phyloP scores from a whole-genome alignment of 2,797 vertebrate genomes.

The Hydrocynus forskahlii region DNA sequence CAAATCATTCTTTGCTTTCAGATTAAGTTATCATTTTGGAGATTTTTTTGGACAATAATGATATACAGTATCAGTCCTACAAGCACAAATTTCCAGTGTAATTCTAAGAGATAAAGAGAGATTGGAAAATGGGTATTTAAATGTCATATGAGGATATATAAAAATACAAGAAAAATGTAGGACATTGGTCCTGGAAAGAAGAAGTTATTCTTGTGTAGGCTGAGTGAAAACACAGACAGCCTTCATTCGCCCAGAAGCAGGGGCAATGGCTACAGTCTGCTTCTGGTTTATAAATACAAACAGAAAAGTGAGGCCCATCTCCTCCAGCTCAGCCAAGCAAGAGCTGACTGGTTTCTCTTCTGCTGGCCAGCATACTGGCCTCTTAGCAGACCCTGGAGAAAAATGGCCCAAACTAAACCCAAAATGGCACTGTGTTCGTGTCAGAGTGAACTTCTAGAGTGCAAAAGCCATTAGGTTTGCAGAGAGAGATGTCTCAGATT shows the following conservation, averaged over 20 bases:
- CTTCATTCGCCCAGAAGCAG: neutral
- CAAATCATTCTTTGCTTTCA: too few species aligned
- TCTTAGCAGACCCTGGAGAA: neutral
- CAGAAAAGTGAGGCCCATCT: constrained; percentile 1
- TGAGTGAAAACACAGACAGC: neutral
- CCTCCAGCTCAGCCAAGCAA: constrained; percentile 5
- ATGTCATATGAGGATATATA: neutral
- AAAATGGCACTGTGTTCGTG: constrained; percentile 17
- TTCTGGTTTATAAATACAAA: constrained; percentile 7
- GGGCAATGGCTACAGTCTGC: neutral
- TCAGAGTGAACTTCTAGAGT: constrained; percentile 15
- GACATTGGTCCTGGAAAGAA: neutral
- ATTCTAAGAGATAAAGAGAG: neutral
- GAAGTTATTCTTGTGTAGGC: neutral
- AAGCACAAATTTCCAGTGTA: neutral
- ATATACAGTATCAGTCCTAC: too few species aligned
- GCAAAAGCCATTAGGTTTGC: constrained; percentile 20
- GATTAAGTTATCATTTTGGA: too few species aligned
- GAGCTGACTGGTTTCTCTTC: constrained; percentile 11
- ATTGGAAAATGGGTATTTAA: neutral
- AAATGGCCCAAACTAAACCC: neutral
- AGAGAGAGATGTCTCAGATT: neutral
- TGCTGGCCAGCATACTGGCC: neutral
- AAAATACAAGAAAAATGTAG: neutral
- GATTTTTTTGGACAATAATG: too few species aligned